Evolutionary conservation across 2,113 vertebrate species (phyloP).

Genomic region (Misgurnus mizolepis): DNA sequence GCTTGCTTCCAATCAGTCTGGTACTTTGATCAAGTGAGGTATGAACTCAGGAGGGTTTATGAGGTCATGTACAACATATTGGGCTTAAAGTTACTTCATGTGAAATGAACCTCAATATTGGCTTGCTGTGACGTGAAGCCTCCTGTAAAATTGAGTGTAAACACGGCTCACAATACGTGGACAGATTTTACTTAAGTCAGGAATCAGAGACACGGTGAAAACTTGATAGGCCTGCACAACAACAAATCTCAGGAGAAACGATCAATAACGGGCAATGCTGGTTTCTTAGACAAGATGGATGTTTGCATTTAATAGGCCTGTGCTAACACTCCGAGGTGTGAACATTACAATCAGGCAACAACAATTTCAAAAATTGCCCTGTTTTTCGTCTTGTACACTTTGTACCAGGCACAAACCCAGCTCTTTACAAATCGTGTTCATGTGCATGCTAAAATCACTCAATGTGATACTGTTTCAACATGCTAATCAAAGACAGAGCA

Average conservation of each 20-base stretch:
- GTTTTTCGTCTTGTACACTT: slow-evolving; percentile 7
- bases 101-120: background rate
- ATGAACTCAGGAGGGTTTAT: slow-evolving; percentile 25
- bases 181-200: background rate
- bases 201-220: background rate
- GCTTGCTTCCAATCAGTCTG: slow-evolving; percentile 19
- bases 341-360: slow-evolving; percentile 21
- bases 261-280: background rate
- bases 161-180: background rate
- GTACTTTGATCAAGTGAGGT: slow-evolving; percentile 36
- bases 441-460: slow-evolving; percentile 43
- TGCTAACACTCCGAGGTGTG: slow-evolving; percentile 20
- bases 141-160: background rate
- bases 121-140: background rate
- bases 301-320: background rate
- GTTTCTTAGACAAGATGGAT: background rate
- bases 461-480: slow-evolving; percentile 39
- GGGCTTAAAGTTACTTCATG: background rate
- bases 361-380: slow-evolving; percentile 30
- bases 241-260: background rate
- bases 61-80: slow-evolving; percentile 1
- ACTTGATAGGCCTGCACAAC: background rate
- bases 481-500: slow-evolving; percentile 35
- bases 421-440: slow-evolving; percentile 50
- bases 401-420: slow-evolving; percentile 37